These are phyloP conservation scores for Tonatia bakeri DNA, from an alignment of 2,113 vertebrate genomes.

Conservation along the genomic window DNA sequence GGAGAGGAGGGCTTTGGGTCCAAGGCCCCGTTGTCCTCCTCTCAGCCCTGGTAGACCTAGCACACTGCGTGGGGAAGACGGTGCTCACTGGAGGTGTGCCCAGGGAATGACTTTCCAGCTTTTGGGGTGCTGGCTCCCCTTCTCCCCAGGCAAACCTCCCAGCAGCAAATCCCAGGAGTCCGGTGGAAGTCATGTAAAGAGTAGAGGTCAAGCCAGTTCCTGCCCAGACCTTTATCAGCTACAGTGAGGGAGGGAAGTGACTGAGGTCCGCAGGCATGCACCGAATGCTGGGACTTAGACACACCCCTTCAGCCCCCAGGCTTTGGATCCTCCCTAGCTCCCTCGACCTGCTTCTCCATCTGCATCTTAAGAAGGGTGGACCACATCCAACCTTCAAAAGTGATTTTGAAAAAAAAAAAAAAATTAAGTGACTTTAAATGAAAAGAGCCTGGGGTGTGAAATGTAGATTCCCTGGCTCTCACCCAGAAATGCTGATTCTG, in stretches of 20 bases:
- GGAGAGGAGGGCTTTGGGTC: not conserved
- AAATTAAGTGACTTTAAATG: not conserved
- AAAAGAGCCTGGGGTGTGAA: not conserved
- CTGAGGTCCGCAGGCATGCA: rapidly evolving
- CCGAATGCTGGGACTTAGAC: not conserved
- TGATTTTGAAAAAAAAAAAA: not conserved
- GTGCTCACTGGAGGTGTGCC: not conserved
- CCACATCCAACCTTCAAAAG: not conserved
- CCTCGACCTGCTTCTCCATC: not conserved
- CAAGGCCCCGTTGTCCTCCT: not conserved
- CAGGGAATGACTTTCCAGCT: not conserved
- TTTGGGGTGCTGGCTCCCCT: not conserved
- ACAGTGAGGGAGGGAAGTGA: not conserved
- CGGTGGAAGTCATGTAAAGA: not conserved
- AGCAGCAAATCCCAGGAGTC: not conserved
- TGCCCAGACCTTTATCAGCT: not conserved
- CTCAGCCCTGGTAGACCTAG: not conserved
- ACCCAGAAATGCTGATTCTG: not conserved
- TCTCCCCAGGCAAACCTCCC: not conserved
- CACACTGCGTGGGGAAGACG: not conserved
- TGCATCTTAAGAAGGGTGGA: not conserved
- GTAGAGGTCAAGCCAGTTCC: not conserved
- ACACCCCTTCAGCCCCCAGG: not conserved
- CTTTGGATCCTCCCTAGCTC: not conserved
- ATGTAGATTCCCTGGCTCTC: not conserved